phyloP scores from a whole-genome alignment of 2,113 vertebrate genomes.

The Hemicordylus capensis region DNA sequence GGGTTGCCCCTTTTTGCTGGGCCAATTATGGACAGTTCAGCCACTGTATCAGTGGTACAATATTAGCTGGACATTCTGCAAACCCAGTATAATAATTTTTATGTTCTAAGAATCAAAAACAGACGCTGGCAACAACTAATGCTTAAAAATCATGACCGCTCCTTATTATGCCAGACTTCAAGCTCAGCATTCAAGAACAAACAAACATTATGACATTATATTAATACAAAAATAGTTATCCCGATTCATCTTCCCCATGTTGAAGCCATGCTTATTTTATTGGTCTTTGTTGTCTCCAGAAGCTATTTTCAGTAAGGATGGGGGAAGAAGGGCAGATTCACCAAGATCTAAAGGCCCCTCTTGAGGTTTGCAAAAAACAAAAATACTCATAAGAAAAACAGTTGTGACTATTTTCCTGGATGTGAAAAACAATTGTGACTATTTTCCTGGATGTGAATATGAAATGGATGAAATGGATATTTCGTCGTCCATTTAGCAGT shows the following conservation, averaged over 20 bases:
- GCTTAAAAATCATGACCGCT: neutral
- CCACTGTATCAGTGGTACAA: neutral
- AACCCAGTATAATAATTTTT: neutral
- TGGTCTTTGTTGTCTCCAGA: neutral
- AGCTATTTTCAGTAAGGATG: neutral
- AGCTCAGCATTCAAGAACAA: neutral
- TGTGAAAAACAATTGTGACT: neutral
- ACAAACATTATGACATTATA: neutral
- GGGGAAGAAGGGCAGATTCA: neutral
- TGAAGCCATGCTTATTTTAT: neutral
- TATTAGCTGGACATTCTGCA: neutral
- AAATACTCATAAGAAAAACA: neutral
- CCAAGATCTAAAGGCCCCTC: neutral
- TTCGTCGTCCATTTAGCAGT: too few species aligned
- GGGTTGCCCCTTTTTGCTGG: neutral
- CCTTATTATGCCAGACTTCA: neutral
- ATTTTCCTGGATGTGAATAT: too few species aligned
- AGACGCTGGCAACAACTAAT: neutral
- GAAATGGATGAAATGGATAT: too few species aligned
- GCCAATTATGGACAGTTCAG: neutral
- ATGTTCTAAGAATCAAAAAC: neutral
- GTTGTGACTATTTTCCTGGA: neutral
- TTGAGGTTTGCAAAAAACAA: neutral
- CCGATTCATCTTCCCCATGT: neutral
- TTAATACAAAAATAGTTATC: neutral